Evolutionary conservation across 2,888 invertebrate genomes (phyloP), one percentile per base, ranked within the genome.

Genomic region (Tachina fera): DNA sequence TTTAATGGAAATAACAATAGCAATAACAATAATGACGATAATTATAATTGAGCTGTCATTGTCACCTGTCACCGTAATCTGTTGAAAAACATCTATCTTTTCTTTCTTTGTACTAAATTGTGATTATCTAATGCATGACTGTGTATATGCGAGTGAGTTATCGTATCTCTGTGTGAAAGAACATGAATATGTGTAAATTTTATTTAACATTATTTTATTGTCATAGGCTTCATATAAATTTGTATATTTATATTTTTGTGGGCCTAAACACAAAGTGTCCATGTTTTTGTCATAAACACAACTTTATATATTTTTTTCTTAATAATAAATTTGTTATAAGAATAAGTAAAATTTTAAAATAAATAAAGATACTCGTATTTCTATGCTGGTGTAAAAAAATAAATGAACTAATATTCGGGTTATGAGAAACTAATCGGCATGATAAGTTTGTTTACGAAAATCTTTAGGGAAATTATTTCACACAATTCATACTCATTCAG

Each of bases 41-140:
- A 68, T 53, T 65, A 90, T 91, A 90, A 91, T 91, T 89, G 90
- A 91, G 90, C 89, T 91, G 91, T 91, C 90, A 90, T 89, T 90
- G 91, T 91, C 91, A 91, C 90, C 90, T 90, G 91, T 89, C 91
- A 88, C 67, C 86, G 88, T 81, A 81, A 87, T 84, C 86, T 84
- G 70, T 78, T 56, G 45, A 74, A 78, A 67, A 77, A 79, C 76
- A 86, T 84, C 86, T 81, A 76, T 75, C 75, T 75, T 71, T 78
- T 45, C 43, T 65, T 43, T 78, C 56, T 74, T 70, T 75, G 53
- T 79, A 61, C 19, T 67, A 75, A 70, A 75, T 65, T 79, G 39
- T 75, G 61, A 79, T 79, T 71, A 63, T 75, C 53, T 72, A 77
- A 61, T 56, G n/a, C n/a, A 39, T 45, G 10, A 43, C 16, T 53